Percentiles rank a stretch among this genome's conserved stretches.
Evolutionary conservation across 1,140 invertebrate genomes (phyloP).

Genomic region (Bathynomus jamesi): DNA sequence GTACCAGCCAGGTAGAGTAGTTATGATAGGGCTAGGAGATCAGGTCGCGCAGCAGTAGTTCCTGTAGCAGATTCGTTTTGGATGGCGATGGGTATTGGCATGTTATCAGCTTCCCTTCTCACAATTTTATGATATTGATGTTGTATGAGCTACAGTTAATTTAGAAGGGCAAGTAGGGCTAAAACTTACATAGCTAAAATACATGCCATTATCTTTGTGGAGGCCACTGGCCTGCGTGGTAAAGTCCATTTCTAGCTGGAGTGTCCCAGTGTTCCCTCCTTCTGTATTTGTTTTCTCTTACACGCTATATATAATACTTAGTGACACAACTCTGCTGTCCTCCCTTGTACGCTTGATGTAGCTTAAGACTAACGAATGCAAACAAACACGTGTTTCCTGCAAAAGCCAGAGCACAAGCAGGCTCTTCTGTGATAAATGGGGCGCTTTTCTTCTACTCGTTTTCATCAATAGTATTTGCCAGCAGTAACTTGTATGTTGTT

Average conservation of each 20-base stretch:
- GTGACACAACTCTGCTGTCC: too few relatives aligned
- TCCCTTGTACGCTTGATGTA: too few relatives aligned
- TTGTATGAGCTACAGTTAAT: neutral
- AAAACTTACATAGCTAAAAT: neutral
- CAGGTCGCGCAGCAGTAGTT: constrained; percentile 10
- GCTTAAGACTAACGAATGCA: too few relatives aligned
- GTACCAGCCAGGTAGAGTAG: constrained; percentile 80
- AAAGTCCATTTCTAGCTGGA: neutral
- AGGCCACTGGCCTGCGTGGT: neutral
- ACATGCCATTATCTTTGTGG: constrained; percentile 1
- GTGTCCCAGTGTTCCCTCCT: neutral
- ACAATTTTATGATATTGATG: neutral
- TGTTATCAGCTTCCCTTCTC: neutral
- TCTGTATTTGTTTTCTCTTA: too few relatives aligned
- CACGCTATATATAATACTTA: too few relatives aligned
- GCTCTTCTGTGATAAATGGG: too few relatives aligned
- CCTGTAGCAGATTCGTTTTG: neutral
- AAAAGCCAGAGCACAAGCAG: too few relatives aligned
- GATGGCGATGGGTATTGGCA: neutral
- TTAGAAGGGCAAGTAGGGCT: neutral
- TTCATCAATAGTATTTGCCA: too few relatives aligned
- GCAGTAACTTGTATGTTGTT: too few relatives aligned
- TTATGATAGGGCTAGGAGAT: constrained; percentile 8
- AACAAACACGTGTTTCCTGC: too few relatives aligned
- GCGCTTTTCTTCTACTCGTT: too few relatives aligned